A percentile compares a stretch with the other conserved stretches of the same genome.
phyloP scores from a whole-genome alignment of 2,797 vertebrate species.

The Sebastes kiyomatsui region DNA sequence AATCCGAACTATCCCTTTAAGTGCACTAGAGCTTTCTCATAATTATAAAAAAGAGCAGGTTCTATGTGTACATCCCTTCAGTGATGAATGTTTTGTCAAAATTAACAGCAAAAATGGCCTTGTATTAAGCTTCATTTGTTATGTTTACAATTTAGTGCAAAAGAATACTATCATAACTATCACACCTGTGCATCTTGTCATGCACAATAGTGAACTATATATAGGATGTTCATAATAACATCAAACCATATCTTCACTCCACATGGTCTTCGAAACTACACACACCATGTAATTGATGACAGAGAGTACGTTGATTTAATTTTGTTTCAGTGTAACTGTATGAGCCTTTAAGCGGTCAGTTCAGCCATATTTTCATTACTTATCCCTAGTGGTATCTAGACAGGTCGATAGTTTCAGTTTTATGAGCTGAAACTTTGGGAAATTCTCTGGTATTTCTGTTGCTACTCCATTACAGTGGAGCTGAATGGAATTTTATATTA shows the following conservation, averaged over 20 bases:
- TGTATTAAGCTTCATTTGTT: neutral
- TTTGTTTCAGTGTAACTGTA: neutral
- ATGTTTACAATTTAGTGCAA: neutral
- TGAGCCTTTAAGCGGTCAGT: neutral
- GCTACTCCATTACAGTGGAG: neutral
- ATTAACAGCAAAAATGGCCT: neutral
- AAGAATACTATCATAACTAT: neutral
- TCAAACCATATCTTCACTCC: neutral
- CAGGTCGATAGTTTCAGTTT: neutral
- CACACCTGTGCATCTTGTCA: neutral
- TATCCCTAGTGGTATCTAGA: neutral
- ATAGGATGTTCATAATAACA: neutral
- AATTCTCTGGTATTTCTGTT: slow-evolving; percentile 14
- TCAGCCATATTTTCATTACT: neutral
- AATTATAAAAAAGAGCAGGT: neutral
- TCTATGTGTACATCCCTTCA: neutral
- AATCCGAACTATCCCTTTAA: neutral
- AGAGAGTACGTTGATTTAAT: neutral
- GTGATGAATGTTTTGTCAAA: neutral
- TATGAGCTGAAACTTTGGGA: neutral
- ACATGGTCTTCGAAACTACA: neutral
- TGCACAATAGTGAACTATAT: neutral
- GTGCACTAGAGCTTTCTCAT: neutral
- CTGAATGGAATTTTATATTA: neutral
- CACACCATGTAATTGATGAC: neutral